Conservation (phyloP, 2,797 vertebrate species). For the Parauchenoglanis punctatus region DNA sequence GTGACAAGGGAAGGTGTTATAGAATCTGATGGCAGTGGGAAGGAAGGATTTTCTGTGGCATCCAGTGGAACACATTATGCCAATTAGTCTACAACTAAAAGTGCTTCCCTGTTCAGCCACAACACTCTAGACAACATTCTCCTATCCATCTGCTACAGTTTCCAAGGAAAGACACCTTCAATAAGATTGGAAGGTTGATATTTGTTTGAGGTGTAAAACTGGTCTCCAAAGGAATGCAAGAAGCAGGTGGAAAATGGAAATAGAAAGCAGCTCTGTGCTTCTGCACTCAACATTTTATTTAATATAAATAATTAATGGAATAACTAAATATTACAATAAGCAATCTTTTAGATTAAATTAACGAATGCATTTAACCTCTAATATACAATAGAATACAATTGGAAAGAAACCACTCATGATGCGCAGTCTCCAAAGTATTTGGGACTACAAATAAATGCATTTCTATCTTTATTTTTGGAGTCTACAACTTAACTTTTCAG, state of each 20-base stretch:
- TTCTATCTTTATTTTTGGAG: neutral
- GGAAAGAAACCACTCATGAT: too few relatives aligned
- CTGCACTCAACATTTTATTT: neutral
- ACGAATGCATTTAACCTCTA: neutral
- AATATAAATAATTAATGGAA: neutral
- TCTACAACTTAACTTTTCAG: neutral
- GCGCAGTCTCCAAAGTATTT: neutral
- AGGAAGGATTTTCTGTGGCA: too few relatives aligned
- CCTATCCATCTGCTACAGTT: too few relatives aligned
- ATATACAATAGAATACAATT: neutral
- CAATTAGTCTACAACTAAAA: too few relatives aligned
- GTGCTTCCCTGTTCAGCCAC: too few relatives aligned
- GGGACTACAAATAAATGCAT: neutral
- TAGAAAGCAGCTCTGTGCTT: neutral
- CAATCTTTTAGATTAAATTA: neutral
- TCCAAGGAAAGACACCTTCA: too few relatives aligned
- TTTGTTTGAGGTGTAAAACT: too few relatives aligned
- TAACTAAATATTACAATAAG: neutral
- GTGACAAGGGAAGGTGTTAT: too few relatives aligned
- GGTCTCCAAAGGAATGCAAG: neutral
- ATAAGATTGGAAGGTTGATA: neutral
- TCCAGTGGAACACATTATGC: too few relatives aligned
- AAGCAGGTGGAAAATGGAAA: neutral
- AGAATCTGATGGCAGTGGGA: too few relatives aligned
- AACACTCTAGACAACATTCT: too few relatives aligned